These are phyloP conservation scores for Frieseomelitta varia DNA, from an alignment of 1,140 invertebrate genomes.

Conservation along the genomic window DNA sequence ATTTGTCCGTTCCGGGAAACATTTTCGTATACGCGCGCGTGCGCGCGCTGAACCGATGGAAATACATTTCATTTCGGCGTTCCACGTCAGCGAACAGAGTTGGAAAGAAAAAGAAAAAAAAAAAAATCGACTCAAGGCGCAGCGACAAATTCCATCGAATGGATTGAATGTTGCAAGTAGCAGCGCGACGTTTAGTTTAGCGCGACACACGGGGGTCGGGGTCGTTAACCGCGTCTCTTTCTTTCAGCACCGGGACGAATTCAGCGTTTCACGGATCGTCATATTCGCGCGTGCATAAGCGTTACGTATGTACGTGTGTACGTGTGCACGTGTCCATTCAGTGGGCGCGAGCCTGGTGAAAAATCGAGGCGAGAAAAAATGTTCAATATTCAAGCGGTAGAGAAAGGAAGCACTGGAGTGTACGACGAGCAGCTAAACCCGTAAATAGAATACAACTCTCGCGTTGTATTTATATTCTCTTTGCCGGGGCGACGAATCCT, in stretches of 20 bases:
- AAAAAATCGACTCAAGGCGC: neutral
- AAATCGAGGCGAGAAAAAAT: constrained; percentile 34
- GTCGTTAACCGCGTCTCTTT: constrained; percentile 37
- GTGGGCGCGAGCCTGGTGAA: neutral
- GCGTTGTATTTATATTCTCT: constrained; percentile 42
- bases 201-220: neutral
- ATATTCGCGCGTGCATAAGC: neutral
- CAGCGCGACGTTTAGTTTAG: neutral
- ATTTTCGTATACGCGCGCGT: neutral
- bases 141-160: neutral
- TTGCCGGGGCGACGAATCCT: constrained; percentile 34
- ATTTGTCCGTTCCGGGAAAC: neutral
- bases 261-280: constrained; percentile 9
- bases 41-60: neutral
- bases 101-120: neutral
- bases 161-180: neutral
- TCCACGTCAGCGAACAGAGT: neutral
- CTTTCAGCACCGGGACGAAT: neutral
- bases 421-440: constrained; percentile 12
- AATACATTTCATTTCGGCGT: neutral
- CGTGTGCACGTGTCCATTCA: neutral
- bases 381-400: constrained; percentile 28
- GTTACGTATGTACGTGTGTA: neutral
- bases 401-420: constrained; percentile 26
- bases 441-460: constrained; percentile 29